These are phyloP conservation scores for Cryptotermes secundus DNA, from an alignment of 1,140 invertebrate species.

Conservation along the genomic window DNA sequence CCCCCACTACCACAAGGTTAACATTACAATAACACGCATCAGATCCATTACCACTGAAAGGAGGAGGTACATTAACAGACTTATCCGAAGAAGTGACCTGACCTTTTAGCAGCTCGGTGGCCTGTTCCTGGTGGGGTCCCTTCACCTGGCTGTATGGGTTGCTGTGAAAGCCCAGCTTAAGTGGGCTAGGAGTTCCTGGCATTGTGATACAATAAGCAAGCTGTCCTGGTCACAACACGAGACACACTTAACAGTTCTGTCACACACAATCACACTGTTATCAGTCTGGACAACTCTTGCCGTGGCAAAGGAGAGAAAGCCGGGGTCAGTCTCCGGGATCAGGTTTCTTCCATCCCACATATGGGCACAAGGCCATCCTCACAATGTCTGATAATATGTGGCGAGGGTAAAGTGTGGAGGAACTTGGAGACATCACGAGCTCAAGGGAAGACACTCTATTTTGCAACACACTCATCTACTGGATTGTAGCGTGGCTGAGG, in stretches of 20 bases:
- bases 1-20: too few species aligned
- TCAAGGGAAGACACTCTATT: neutral
- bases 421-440: conserved; percentile 1
- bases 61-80: too few species aligned
- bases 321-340: conserved; percentile 26
- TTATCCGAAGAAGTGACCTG: neutral
- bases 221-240: neutral
- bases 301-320: neutral
- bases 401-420: neutral
- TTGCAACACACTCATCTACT: neutral
- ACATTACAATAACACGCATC: too few species aligned
- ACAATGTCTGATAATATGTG: neutral
- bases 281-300: neutral
- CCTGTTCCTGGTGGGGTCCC: neutral
- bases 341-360: conserved; percentile 22
- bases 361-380: neutral
- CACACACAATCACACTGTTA: neutral
- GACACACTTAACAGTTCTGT: neutral
- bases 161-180: conserved; percentile 15
- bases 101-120: neutral
- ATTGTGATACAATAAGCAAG: neutral
- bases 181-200: conserved; percentile 3
- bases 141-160: neutral
- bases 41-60: too few species aligned
- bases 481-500: neutral